These are phyloP conservation scores for Corythornis vintsioides DNA, from an alignment of 2,113 vertebrate species.

Conservation along the genomic window DNA sequence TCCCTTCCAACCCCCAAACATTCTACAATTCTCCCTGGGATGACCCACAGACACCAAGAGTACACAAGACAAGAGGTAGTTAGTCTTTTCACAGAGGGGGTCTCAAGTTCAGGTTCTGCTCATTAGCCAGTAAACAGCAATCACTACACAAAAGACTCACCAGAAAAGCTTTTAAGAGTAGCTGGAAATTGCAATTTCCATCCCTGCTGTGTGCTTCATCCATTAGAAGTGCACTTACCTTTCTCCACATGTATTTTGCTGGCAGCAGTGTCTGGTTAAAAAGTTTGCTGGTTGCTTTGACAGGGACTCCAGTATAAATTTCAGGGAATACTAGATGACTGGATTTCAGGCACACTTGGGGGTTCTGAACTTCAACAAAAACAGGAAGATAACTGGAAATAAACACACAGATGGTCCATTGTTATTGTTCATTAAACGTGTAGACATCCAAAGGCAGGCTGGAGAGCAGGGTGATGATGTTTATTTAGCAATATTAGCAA, in stretches of 20 bases:
- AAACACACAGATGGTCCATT: slow-evolving; percentile 49
- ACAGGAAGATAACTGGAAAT: slow-evolving; percentile 84
- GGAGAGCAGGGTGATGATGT: slow-evolving; percentile 18
- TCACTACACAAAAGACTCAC: background rate
- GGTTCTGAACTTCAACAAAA: slow-evolving; percentile 85
- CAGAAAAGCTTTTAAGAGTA: background rate
- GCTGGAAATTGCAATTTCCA: background rate
- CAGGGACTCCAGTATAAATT: slow-evolving; percentile 82
- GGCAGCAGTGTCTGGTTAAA: slow-evolving; percentile 89
- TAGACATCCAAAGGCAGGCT: background rate
- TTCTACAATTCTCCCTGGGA: background rate
- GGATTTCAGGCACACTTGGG: slow-evolving; percentile 81
- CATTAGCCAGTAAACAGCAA: background rate
- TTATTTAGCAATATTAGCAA: slow-evolving; percentile 32
- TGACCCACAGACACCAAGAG: background rate
- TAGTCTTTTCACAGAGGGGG: background rate
- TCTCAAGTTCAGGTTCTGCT: background rate
- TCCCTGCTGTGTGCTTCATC: background rate
- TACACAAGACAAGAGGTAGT: background rate
- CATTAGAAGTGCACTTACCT: slow-evolving; percentile 61
- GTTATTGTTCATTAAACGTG: slow-evolving; percentile 13
- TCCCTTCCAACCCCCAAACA: background rate
- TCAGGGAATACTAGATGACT: slow-evolving; percentile 78
- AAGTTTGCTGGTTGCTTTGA: slow-evolving; percentile 68
- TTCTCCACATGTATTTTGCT: slow-evolving; percentile 83